These are phyloP conservation scores for Myiagra hebetior DNA, from an alignment of 2,113 vertebrate species.

Conservation along the genomic window DNA sequence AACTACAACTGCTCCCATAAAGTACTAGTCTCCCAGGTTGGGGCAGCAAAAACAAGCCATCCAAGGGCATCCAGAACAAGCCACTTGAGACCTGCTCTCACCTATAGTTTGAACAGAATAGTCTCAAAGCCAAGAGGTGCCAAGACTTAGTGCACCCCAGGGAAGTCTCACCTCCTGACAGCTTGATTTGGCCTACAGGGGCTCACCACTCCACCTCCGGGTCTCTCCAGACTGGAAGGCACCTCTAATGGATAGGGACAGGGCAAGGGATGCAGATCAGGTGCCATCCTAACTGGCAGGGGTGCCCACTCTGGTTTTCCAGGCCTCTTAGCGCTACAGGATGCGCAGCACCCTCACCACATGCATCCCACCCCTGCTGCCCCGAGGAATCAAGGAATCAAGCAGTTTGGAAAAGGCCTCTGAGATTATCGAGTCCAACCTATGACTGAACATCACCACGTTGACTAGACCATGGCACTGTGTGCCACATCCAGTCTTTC, in stretches of 20 bases:
- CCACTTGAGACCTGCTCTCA: background rate
- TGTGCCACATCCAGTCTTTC: background rate
- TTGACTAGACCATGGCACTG: fast-evolving
- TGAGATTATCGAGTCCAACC: no score
- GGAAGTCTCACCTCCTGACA: background rate
- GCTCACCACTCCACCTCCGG: fast-evolving
- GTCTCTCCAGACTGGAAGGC: background rate
- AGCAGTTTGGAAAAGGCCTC: background rate
- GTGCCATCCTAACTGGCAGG: no score
- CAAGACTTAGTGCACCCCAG: background rate
- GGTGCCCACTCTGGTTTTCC: fast-evolving
- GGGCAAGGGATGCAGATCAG: fast-evolving
- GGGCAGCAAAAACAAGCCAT: fast-evolving
- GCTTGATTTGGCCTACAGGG: background rate
- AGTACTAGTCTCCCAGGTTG: background rate
- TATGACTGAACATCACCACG: background rate
- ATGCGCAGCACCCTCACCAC: fast-evolving
- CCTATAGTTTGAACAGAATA: fast-evolving
- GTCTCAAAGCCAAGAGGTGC: background rate
- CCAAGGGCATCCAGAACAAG: fast-evolving
- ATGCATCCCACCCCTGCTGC: fast-evolving
- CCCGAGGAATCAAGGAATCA: background rate
- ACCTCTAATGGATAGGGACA: background rate
- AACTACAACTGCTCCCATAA: background rate
- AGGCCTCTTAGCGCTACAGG: fast-evolving